Conservation (phyloP, 2,113 vertebrate genomes). For the Petrocephalus microphthalmus region DNA sequence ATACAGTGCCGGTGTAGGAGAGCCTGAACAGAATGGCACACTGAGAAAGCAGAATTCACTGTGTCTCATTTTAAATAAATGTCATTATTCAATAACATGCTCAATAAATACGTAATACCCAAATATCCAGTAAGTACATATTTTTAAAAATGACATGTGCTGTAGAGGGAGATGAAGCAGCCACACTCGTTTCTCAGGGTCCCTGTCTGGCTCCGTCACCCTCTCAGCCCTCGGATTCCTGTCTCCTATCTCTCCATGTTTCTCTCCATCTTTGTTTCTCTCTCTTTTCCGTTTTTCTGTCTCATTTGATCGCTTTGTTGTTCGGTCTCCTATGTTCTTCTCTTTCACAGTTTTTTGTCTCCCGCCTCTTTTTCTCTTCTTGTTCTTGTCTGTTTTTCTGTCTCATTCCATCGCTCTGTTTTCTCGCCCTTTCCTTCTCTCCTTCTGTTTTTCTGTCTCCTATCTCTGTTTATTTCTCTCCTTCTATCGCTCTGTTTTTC, state of each 20-base stretch:
- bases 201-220: neutral
- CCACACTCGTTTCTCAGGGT: neutral
- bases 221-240: too few species aligned
- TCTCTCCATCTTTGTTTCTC: too few species aligned
- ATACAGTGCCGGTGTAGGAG: too few species aligned
- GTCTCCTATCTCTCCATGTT: too few species aligned
- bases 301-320: too few species aligned
- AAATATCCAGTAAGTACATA: neutral
- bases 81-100: neutral
- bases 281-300: too few species aligned
- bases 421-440: too few species aligned
- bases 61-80: neutral
- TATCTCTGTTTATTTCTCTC: neutral
- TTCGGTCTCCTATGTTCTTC: neutral
- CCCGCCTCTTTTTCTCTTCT: neutral
- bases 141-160: neutral
- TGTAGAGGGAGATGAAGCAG: neutral
- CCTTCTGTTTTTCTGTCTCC: too few species aligned
- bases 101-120: neutral
- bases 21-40: neutral
- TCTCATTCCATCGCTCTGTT: too few species aligned
- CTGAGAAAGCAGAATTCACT: neutral
- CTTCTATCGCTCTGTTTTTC: neutral
- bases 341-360: neutral
- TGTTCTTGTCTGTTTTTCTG: neutral